Base-by-base conservation (phyloP, 2,888 invertebrate species). In the Heliconius erato region DNA sequence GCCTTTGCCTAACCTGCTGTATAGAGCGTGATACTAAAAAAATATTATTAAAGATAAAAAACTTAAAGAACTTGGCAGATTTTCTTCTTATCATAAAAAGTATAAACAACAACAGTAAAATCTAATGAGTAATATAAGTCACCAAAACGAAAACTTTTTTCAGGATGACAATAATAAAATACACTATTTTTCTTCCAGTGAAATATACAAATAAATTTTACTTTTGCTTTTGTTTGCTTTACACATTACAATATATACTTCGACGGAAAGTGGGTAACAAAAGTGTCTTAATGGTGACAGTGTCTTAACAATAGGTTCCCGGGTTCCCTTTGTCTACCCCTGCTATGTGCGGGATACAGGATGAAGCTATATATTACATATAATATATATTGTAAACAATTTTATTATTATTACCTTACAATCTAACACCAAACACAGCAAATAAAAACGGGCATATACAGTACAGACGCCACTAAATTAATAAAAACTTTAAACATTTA, bases 341-440 rank as follows among this genome's bases (percentile, higher is more conserved):
- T 54, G 54, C 54, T 54, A 54, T 19, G 54, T 54, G 19, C 7
- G 23, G 23, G 54, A 54, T 54, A 54, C 54, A 23, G 7, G 2
- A 19, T 54, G 54, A 54, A 54, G 54, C 23, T 71, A 40, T 71
- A 40, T 71, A 71, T n/a, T 54, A 23, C 2, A 35, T 35, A 7
- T 59, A 32, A 54, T 19, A 35, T 35, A 7, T 74, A 32, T 23
- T 54, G 9, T 49, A 54, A 54, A 80, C 65, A 83, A 49, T 77
- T 77, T 81, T 79, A 82, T 84, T 85, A 83, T 84, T 85, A 83
- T 85, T 32, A 86, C 79, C 86, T 87, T 92, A 92, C 81, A 84
- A 65, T 85, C 92, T 94, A 94, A 95, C 95, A 95, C 88, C 95
- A 94, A 95, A 95, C 94, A 94, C 91, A 81, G 94, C 95, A 95